A percentile compares a stretch with the other conserved stretches of the same genome.
These are phyloP conservation scores for Diabrotica undecimpunctata DNA, from an alignment of 1,140 invertebrate genomes.

Conservation along the genomic window DNA sequence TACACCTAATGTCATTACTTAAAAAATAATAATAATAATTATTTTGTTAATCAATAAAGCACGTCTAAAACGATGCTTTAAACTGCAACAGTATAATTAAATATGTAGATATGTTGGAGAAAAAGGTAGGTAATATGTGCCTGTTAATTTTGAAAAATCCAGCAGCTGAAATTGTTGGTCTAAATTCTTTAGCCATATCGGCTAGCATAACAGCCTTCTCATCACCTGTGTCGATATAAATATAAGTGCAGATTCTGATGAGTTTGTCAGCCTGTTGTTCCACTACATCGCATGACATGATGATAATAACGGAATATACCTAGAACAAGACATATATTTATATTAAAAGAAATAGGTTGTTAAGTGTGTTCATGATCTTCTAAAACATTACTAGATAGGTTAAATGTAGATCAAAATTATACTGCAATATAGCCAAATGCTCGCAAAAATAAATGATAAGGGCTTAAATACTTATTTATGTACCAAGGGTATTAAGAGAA, in stretches of 20 bases:
- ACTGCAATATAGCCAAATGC: no score
- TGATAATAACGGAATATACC: not conserved
- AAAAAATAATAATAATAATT: no score
- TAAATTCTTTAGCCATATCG: not conserved
- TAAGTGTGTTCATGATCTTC: no score
- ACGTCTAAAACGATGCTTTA: not conserved
- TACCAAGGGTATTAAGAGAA: no score
- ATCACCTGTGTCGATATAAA: not conserved
- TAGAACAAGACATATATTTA: no score
- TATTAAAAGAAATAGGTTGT: no score
- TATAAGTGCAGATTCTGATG: not conserved
- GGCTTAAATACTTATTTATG: no score
- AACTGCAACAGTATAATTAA: not conserved
- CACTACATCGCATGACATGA: slow-evolving; percentile 1
- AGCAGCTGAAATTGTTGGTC: not conserved
- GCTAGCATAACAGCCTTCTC: not conserved
- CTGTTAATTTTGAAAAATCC: not conserved
- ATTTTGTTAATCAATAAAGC: no score
- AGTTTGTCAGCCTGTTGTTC: not conserved
- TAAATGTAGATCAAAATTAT: no score
- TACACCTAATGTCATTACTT: no score
- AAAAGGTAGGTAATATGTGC: not conserved
- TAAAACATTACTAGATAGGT: no score
- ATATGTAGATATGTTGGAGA: not conserved
- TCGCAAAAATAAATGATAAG: no score